Conservation (phyloP, 1,140 invertebrate species). For the Plodia interpunctella region DNA sequence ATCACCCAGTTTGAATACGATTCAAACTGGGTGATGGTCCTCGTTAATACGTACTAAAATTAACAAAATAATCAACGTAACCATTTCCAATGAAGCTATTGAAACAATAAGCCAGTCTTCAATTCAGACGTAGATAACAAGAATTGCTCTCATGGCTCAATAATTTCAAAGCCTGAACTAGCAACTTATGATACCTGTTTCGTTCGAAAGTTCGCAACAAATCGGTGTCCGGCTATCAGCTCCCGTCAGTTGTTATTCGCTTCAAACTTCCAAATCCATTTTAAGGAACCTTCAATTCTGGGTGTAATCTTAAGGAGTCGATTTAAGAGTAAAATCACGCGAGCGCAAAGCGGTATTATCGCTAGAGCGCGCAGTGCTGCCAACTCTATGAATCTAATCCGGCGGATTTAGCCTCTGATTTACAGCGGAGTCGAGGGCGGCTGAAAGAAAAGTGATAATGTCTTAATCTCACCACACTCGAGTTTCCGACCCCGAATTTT, state of each 20-base stretch:
- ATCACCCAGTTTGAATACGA: too few relatives aligned
- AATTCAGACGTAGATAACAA: slow-evolving; percentile 3
- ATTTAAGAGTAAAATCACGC: slow-evolving; percentile 76
- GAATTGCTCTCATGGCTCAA: not conserved
- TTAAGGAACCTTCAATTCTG: slow-evolving; percentile 61
- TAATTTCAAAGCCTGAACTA: slow-evolving; percentile 7
- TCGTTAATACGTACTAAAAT: too few relatives aligned
- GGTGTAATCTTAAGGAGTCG: slow-evolving; percentile 71
- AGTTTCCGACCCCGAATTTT: slow-evolving; percentile 63
- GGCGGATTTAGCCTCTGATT: slow-evolving; percentile 75
- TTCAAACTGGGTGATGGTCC: too few relatives aligned
- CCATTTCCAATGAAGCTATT: not conserved
- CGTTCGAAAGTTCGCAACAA: slow-evolving; percentile 7
- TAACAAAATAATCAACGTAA: slow-evolving; percentile 13
- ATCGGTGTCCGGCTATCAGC: slow-evolving; percentile 50
- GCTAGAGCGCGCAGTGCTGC: slow-evolving; percentile 51
- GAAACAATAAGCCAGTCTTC: not conserved
- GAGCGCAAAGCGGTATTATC: slow-evolving; percentile 72
- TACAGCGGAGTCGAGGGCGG: slow-evolving; percentile 66
- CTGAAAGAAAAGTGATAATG: slow-evolving; percentile 78
- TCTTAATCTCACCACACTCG: slow-evolving; percentile 77
- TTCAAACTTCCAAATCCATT: slow-evolving; percentile 61
- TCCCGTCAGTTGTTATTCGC: slow-evolving; percentile 47
- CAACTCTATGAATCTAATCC: slow-evolving; percentile 77
- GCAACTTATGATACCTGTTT: slow-evolving; percentile 11